Base-by-base conservation (phyloP, 2,797 vertebrate species). In the Bovichtus diacanthus region DNA sequence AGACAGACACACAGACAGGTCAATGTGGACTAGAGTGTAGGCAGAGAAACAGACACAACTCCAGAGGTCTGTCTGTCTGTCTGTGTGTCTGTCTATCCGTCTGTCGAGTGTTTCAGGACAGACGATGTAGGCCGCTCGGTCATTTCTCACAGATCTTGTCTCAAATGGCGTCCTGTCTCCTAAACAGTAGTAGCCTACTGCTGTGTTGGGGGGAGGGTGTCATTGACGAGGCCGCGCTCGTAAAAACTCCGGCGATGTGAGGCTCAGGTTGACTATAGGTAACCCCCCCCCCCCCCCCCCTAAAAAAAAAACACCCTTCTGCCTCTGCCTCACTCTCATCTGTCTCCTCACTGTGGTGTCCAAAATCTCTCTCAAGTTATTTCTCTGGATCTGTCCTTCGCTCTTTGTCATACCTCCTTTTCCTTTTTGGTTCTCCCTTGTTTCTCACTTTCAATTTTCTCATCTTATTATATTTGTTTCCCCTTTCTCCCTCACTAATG, bases 1-100 rank as follows among this genome's bases (percentile, higher is more conserved):
- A 91, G 92, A 94, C 93, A 95, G 94, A 95, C 93, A 94, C 93
- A 95, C 94, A 95, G 95, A 95, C 95, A 95, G 93, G 94, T 94
- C 85, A 88, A 83, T 85, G 72, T 91, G 88, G 90, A 89, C 88
- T 76, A 80, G 85, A 94, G 93, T 78, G 90, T 93, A 95, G 95
- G 90, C 92, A 92, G 93, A 92, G 86, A 90, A 94, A 92, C 94
- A 95, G 94, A 94, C 94, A 92, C 92, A 92, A 86, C 89, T 93
- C 73, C 90, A 92, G 91, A 94, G 90, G 93, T 95, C 95, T 95
- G 95, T 96, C 95, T 95, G 94, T 94, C 93, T 95, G 95, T 95
- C 94, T 95, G 95, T 95, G 92, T 95, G 95, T 96, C 94, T 95
- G 93, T 94, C 91, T 89, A 91, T 94, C 76, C 90, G 94, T 95